Conservation (phyloP, 2,797 vertebrate species). For the Sebastes minor region DNA sequence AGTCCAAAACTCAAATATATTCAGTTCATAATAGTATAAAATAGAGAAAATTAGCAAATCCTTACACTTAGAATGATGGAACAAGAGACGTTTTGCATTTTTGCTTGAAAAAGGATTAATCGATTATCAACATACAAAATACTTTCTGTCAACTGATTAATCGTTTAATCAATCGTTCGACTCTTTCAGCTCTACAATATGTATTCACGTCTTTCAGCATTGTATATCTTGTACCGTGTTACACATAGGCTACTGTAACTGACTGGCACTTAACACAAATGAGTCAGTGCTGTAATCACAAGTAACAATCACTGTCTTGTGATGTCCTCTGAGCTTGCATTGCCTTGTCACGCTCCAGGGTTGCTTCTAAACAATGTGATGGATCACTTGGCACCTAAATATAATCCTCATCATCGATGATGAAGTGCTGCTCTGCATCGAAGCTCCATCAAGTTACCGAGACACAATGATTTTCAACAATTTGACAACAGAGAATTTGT, state of each 20-base stretch:
- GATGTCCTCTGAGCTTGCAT: not conserved
- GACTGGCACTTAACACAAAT: not conserved
- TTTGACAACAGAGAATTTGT: not conserved
- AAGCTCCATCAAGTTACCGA: not conserved
- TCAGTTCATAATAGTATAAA: not conserved
- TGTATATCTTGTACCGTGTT: not conserved
- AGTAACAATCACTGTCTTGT: not conserved
- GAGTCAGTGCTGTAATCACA: not conserved
- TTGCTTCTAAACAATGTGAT: not conserved
- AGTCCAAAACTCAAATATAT: not conserved
- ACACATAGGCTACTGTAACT: not conserved
- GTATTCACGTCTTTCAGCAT: not conserved
- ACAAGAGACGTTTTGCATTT: not conserved
- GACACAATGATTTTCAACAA: not conserved
- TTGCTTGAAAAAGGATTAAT: not conserved
- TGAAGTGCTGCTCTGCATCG: not conserved
- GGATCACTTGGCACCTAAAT: not conserved
- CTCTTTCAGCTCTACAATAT: not conserved
- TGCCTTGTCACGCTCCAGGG: too few species aligned
- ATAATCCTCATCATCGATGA: not conserved
- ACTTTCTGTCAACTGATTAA: not conserved
- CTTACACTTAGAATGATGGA: not conserved
- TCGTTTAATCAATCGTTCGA: not conserved
- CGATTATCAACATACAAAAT: not conserved
- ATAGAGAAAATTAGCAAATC: not conserved